These are phyloP conservation scores for Aphaenogaster ashmeadi DNA, from an alignment of 1,140 invertebrate genomes.

Conservation along the genomic window DNA sequence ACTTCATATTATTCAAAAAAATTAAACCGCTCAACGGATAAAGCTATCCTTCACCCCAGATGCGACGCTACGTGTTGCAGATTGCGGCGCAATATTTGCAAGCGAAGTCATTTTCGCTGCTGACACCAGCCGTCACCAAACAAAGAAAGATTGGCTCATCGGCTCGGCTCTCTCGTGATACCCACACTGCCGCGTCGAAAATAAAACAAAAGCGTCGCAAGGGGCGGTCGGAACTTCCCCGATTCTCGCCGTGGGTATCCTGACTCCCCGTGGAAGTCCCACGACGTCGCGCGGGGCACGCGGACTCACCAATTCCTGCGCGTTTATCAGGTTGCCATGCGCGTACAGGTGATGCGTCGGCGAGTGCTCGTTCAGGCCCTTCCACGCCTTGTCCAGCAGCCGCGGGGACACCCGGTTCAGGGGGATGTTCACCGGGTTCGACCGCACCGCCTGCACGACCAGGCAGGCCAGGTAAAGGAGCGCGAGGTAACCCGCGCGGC, in stretches of 20 bases:
- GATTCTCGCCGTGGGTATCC: background rate
- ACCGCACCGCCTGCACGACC: background rate
- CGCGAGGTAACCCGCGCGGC: background rate
- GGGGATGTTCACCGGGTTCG: constrained; percentile 70
- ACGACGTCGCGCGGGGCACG: background rate
- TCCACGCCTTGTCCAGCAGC: constrained; percentile 77
- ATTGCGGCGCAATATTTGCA: background rate
- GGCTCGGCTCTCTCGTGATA: background rate
- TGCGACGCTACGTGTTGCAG: background rate
- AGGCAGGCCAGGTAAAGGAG: constrained; percentile 23
- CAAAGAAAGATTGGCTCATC: constrained; percentile 19
- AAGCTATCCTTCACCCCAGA: background rate
- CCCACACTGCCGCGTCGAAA: background rate
- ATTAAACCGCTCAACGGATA: background rate
- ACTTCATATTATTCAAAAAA: background rate
- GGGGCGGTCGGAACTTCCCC: background rate
- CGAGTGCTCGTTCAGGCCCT: constrained; percentile 79
- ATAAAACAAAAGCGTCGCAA: background rate
- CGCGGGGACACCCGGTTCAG: constrained; percentile 67
- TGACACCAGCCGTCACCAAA: background rate
- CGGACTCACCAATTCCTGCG: constrained; percentile 80
- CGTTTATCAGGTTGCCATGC: constrained; percentile 80
- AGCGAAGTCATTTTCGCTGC: background rate
- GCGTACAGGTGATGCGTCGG: constrained; percentile 79
- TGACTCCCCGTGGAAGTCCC: background rate